These are phyloP conservation scores for Balearica regulorum DNA, from an alignment of 2,797 vertebrate species.

Conservation along the genomic window DNA sequence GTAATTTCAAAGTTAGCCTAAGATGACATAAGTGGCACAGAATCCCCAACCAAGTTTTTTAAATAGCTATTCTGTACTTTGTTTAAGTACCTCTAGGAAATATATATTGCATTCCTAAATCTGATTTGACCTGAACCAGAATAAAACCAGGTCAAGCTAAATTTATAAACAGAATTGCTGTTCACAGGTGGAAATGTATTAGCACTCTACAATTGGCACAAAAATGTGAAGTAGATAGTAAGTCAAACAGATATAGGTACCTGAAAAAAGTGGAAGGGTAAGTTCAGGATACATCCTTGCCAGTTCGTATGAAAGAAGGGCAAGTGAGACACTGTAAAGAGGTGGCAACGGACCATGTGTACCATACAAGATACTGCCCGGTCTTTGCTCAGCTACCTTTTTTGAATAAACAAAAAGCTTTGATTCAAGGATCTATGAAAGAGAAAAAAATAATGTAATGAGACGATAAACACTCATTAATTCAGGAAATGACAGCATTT, in stretches of 20 bases:
- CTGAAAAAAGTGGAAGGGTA: slow-evolving; percentile 95
- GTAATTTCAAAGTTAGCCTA: neutral
- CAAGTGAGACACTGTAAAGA: slow-evolving; percentile 91
- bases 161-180: neutral
- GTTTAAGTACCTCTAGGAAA: neutral
- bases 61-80: neutral
- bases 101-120: neutral
- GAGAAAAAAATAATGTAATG: neutral
- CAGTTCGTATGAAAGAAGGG: slow-evolving; percentile 89
- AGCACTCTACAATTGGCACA: neutral
- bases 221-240: neutral
- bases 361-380: slow-evolving; percentile 92
- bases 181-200: neutral
- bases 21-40: neutral
- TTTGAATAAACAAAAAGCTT: slow-evolving; percentile 96
- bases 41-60: neutral
- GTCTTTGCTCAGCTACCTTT: slow-evolving; percentile 92
- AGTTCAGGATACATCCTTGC: slow-evolving; percentile 99
- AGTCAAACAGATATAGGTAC: slow-evolving; percentile 66
- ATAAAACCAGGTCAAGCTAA: neutral
- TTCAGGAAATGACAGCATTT: neutral
- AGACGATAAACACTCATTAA: neutral
- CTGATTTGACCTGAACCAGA: neutral
- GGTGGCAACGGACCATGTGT: slow-evolving; percentile 93
- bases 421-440: slow-evolving; percentile 88